These are phyloP conservation scores for Zaprionus taronus DNA, from an alignment of 1,140 invertebrate genomes.

Conservation along the genomic window DNA sequence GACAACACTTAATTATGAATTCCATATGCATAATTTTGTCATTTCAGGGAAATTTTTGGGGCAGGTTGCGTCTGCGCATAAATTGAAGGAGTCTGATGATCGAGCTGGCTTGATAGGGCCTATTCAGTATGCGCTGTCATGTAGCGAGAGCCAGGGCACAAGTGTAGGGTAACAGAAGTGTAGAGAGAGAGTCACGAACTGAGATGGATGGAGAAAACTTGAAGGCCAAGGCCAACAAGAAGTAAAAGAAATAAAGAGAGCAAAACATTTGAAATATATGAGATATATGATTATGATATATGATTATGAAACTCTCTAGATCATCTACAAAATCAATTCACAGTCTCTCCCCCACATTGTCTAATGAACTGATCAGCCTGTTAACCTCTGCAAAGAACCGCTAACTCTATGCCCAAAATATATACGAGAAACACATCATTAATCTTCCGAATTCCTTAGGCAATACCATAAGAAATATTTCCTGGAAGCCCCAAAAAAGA, in stretches of 20 bases:
- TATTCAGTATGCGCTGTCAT: conserved; percentile 64
- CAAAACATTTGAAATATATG: too few relatives aligned
- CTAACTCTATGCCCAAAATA: conserved; percentile 27
- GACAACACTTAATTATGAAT: conserved; percentile 65
- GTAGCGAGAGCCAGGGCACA: conserved; percentile 31
- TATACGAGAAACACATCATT: conserved; percentile 26
- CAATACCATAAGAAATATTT: conserved; percentile 38
- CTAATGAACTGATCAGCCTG: conserved; percentile 41
- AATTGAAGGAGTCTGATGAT: conserved; percentile 36
- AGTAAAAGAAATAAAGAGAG: background rate
- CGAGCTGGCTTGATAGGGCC: conserved; percentile 2
- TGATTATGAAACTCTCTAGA: background rate
- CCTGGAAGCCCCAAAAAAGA: conserved; percentile 28
- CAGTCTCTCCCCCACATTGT: background rate
- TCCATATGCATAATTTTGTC: conserved; percentile 71
- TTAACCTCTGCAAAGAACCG: conserved; percentile 25
- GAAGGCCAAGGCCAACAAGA: conserved; percentile 11
- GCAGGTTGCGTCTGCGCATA: conserved; percentile 76
- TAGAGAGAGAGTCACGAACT: too few relatives aligned
- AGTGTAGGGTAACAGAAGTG: conserved; percentile 33
- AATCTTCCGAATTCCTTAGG: conserved; percentile 39
- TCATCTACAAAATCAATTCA: background rate
- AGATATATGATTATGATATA: too few relatives aligned
- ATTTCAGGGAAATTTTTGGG: conserved; percentile 70
- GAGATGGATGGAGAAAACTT: background rate